These are phyloP conservation scores for Dendronephthya gigantea DNA, from an alignment of 64 coral and sea anemone species.

Conservation along the genomic window DNA sequence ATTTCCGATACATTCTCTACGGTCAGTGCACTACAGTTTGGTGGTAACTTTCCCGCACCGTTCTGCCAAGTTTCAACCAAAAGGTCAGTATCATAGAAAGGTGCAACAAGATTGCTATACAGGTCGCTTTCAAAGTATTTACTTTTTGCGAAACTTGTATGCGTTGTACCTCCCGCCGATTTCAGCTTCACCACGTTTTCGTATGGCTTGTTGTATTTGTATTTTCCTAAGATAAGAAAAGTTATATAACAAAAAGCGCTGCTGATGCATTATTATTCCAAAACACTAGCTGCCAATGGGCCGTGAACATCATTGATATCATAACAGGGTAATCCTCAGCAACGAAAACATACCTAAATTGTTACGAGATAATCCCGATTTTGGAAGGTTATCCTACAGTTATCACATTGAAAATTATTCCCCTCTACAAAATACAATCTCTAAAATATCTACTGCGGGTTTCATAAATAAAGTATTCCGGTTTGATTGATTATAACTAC, in stretches of 20 bases:
- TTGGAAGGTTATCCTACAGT: too few relatives aligned
- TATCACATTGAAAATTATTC: too few relatives aligned
- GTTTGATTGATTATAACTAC: too few relatives aligned
- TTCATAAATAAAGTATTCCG: too few relatives aligned
- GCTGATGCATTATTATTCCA: too few relatives aligned
- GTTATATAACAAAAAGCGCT: not conserved
- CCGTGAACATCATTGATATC: too few relatives aligned
- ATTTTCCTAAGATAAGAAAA: not conserved
- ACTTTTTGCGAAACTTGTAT: not conserved
- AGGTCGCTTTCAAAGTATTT: not conserved
- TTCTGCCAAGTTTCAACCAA: constrained; percentile 11
- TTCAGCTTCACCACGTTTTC: not conserved
- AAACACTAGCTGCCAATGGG: too few relatives aligned
- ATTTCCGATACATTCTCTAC: not conserved
- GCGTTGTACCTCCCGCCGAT: not conserved
- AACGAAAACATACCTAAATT: too few relatives aligned
- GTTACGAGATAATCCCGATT: too few relatives aligned
- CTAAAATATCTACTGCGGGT: too few relatives aligned
- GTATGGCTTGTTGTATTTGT: not conserved
- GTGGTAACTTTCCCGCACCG: not conserved
- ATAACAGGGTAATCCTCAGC: too few relatives aligned
- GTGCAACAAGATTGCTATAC: not conserved
- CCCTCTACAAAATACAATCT: too few relatives aligned
- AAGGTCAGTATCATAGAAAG: not conserved
- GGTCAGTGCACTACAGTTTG: not conserved